Base-by-base conservation (phyloP, 2,888 invertebrate species). In the Reticulitermes lucifugus region DNA sequence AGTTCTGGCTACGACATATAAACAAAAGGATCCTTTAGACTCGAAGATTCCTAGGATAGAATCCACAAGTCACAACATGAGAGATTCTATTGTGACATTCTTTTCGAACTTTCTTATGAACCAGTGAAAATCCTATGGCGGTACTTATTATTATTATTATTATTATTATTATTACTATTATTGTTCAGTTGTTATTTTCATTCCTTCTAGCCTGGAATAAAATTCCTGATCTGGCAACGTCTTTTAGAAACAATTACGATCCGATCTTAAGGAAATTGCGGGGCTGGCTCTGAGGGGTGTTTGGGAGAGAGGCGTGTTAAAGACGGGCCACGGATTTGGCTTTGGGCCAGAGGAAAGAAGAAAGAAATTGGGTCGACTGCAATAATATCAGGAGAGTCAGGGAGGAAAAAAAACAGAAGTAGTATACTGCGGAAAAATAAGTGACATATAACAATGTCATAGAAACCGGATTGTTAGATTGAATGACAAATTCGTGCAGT, bases 181-280 rank as follows among this genome's bases (percentile, higher is more conserved):
- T 25, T 46, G 0, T 77, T n/a, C 21, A 46, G 77, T 41, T 51
- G 14, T 77, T 77, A 41, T 77, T 46, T 51, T 43, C 46, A 41
- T 73, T 21, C 21, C 18, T 6, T 41, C 41, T 73, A 14, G 41
- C 25, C 46, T 46, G n/a, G n/a, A 46, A 46, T 77, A 43, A 12
- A n/a, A 41, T 46, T 77, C n/a, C n/a, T 51, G 46, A 77, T 46
- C 77, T 77, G 77, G 77, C 43, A 46, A 46, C 46, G 77, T 46
- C 77, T 77, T 77, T 77, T 77, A 51, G 77, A 77, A 77, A 77
- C 77, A 77, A 77, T 77, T 77, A 77, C 77, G 77, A 21, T 77
- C 77, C n/a, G n/a, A 77, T 77, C 77, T 77, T 41, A 77, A 77
- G n/a, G 51, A 43, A 77, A 77, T 77, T 77, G 46, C 46, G n/a